These are phyloP conservation scores for Argopecten irradians DNA, from an alignment of 1,140 invertebrate genomes.

Conservation along the genomic window DNA sequence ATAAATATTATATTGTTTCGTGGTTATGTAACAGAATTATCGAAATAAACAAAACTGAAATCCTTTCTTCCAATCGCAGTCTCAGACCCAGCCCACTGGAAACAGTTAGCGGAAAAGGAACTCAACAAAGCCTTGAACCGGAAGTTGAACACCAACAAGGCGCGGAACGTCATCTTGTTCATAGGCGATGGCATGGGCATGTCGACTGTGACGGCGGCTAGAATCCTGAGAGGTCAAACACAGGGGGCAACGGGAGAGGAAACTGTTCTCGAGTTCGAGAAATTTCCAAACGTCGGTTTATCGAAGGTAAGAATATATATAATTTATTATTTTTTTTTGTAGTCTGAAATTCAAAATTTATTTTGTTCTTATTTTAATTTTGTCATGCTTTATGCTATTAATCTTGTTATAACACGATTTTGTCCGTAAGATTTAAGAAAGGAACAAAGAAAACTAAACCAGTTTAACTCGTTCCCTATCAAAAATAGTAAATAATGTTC, in stretches of 20 bases:
- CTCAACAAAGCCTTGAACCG: slow-evolving; percentile 25
- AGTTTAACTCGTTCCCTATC: too few species aligned
- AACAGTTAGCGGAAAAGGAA: slow-evolving; percentile 1
- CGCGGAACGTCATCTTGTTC: slow-evolving; percentile 95
- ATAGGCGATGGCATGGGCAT: slow-evolving; percentile 96
- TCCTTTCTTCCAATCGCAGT: too few species aligned
- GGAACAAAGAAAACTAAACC: too few species aligned
- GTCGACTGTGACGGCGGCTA: slow-evolving; percentile 89
- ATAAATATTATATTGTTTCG: too few species aligned
- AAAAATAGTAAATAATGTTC: too few species aligned
- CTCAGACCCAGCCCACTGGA: slow-evolving; percentile 24
- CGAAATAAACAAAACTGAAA: too few species aligned
- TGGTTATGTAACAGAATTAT: too few species aligned
- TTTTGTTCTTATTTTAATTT: too few species aligned
- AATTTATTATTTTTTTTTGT: neutral
- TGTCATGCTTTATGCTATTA: too few species aligned
- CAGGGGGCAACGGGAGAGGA: slow-evolving; percentile 82
- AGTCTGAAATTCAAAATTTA: neutral
- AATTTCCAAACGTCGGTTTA: slow-evolving; percentile 84
- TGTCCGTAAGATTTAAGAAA: too few species aligned
- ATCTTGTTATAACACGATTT: too few species aligned
- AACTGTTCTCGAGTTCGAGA: slow-evolving; percentile 84
- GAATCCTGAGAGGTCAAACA: slow-evolving; percentile 84
- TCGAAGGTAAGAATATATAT: slow-evolving; percentile 81
- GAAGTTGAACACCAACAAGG: slow-evolving; percentile 73